phyloP scores from a whole-genome alignment of 1,140 invertebrate genomes.

The Panagrolaimus sp. region DNA sequence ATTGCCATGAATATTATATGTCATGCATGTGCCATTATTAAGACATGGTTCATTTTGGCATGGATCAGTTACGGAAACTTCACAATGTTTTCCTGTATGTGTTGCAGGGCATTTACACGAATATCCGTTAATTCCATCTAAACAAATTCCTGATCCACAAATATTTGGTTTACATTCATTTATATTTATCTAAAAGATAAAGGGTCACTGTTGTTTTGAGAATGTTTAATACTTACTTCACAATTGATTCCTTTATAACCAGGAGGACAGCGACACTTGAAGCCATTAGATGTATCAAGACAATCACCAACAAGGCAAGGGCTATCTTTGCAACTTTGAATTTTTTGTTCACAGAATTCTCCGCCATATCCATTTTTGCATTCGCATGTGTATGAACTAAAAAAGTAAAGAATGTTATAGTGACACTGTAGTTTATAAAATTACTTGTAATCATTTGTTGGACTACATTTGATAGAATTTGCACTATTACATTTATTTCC shows the following conservation, averaged over 20 bases:
- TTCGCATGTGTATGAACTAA: slow-evolving; percentile 70
- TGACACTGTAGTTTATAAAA: slow-evolving; percentile 64
- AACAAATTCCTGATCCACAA: slow-evolving; percentile 52
- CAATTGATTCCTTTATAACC: slow-evolving; percentile 12
- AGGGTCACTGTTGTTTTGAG: no score
- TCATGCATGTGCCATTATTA: slow-evolving; percentile 74
- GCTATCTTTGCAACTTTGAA: background rate
- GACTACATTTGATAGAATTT: slow-evolving; percentile 64
- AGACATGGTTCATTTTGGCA: slow-evolving; percentile 77
- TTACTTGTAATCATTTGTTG: slow-evolving; percentile 67
- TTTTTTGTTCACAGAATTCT: slow-evolving; percentile 26
- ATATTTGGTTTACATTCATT: slow-evolving; percentile 66
- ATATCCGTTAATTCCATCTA: background rate
- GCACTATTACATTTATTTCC: slow-evolving; percentile 71
- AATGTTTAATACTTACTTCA: slow-evolving; percentile 60
- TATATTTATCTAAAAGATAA: no score
- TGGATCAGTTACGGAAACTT: slow-evolving; percentile 82
- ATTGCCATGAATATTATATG: slow-evolving; percentile 73
- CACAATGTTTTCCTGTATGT: slow-evolving; percentile 70
- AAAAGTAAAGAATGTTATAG: no score
- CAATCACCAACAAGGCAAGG: background rate
- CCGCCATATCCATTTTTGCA: slow-evolving; percentile 82
- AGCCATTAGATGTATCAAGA: background rate
- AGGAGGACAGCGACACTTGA: background rate
- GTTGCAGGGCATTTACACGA: background rate